These are phyloP conservation scores for Ptychobarbus kaznakovi DNA, from an alignment of 2,797 vertebrate species.

Conservation along the genomic window DNA sequence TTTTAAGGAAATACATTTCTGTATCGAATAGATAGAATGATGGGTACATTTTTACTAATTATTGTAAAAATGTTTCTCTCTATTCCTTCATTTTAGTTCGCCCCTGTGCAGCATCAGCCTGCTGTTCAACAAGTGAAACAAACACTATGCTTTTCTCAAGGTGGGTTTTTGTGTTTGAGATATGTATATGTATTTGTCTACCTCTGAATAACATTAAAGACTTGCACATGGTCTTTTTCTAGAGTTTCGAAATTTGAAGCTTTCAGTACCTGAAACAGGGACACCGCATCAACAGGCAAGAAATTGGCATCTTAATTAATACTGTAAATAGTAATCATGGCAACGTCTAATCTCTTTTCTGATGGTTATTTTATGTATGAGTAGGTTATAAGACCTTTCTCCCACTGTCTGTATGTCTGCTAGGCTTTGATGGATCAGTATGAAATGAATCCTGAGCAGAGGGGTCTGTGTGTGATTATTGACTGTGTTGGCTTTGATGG, in stretches of 20 bases:
- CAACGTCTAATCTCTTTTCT: background rate
- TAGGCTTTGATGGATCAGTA: constrained; percentile 75
- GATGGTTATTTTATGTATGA: background rate
- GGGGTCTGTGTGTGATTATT: constrained; percentile 90
- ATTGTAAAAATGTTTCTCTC: background rate
- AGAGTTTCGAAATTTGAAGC: constrained; percentile 42
- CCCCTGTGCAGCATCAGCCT: background rate
- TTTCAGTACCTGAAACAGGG: constrained; percentile 51
- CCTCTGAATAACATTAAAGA: background rate
- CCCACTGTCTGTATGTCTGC: constrained; percentile 27
- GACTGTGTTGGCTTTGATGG: constrained; percentile 89
- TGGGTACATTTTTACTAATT: background rate
- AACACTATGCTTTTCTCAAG: background rate
- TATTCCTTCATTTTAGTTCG: background rate
- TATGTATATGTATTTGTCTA: background rate
- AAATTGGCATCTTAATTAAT: background rate
- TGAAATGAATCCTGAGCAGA: constrained; percentile 77
- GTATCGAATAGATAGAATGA: background rate
- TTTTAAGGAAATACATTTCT: background rate
- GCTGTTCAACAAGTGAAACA: background rate
- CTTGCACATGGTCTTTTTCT: constrained; percentile 8
- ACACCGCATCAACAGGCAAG: constrained; percentile 40
- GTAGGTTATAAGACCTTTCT: constrained; percentile 1
- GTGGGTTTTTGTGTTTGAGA: background rate
- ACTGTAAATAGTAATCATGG: background rate